Evolutionary conservation across 1,140 invertebrate genomes (phyloP), one percentile per base, ranked within the genome.

Genomic region (Scaptomyza pallida): DNA sequence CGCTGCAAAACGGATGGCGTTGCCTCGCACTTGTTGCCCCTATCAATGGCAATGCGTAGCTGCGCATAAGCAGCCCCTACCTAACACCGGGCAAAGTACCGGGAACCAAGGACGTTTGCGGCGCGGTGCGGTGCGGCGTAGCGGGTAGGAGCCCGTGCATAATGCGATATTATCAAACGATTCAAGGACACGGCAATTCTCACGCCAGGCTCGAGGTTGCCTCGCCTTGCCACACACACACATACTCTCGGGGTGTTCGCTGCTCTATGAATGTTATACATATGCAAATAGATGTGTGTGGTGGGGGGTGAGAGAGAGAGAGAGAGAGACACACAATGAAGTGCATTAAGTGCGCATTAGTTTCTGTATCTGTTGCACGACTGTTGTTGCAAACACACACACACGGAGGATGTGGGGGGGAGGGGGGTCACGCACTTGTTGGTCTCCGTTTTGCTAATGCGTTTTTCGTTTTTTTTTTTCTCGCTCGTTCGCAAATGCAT

Each of bases 371-470:
- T 71, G 51, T 71, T 57, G 52, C 67, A 51, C 33, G 26, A 21
- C 50, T 21, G 15, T 16, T 8, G 4, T 45, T 44, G 51, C 69
- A 59, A 37, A 62, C 47, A 67, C 55, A 48, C 75, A 70, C 76
- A 85, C n/a, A n/a, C n/a, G n/a, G n/a, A n/a, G n/a, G n/a, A n/a
- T n/a, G n/a, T n/a, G n/a, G n/a, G n/a, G n/a, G n/a, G n/a, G n/a
- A n/a, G n/a, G n/a, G n/a, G n/a, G n/a, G n/a, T n/a, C n/a, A n/a
- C 81, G 81, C 81, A 86, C 81, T 86, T 86, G 81, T 81, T 81
- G 62, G 55, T 30, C 21, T 30, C 15, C 23, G 5, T 10, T 45
- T 61, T 19, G 13, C n/a, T n/a, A n/a, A n/a, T n/a, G n/a, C n/a
- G n/a, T n/a, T n/a, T n/a, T n/a, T n/a, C n/a, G n/a, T n/a, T n/a